Conservation (phyloP, 2,113 vertebrate species). For the Labeo catla region DNA sequence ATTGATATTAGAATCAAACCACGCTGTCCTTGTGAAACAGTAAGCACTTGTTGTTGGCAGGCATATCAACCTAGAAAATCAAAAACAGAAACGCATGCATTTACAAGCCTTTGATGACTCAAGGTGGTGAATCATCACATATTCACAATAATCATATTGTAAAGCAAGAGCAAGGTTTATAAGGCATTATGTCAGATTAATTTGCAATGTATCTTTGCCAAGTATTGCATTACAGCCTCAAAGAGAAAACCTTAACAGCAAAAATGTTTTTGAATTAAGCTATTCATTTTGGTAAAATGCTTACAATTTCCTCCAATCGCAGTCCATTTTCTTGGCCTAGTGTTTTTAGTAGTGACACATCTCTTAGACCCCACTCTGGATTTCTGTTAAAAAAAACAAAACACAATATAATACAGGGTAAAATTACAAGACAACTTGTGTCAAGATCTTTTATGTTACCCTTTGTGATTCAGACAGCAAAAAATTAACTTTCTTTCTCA, state of each 20-base stretch:
- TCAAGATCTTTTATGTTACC: neutral
- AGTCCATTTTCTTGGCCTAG: slow-evolving; percentile 35
- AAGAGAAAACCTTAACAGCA: neutral
- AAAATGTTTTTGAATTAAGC: neutral
- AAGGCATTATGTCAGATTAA: neutral
- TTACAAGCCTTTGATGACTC: neutral
- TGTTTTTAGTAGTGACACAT: neutral
- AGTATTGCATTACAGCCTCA: neutral
- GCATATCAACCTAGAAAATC: slow-evolving; percentile 33
- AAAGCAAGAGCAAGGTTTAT: neutral
- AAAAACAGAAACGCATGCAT: slow-evolving; percentile 8
- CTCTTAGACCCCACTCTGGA: slow-evolving; percentile 42
- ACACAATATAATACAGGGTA: neutral
- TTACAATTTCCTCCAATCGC: slow-evolving; percentile 36
- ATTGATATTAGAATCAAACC: neutral
- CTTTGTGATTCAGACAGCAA: neutral
- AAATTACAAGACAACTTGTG: neutral
- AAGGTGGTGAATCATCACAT: neutral
- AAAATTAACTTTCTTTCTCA: neutral
- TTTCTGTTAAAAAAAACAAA: neutral
- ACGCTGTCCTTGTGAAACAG: slow-evolving; percentile 35
- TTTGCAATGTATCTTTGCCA: neutral
- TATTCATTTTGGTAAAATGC: neutral
- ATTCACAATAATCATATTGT: neutral
- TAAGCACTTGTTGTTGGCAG: slow-evolving; percentile 41